A percentile compares a stretch with the other conserved stretches of the same genome.
phyloP scores from a whole-genome alignment of 2,797 vertebrate genomes.

The Pipistrellus nathusii region DNA sequence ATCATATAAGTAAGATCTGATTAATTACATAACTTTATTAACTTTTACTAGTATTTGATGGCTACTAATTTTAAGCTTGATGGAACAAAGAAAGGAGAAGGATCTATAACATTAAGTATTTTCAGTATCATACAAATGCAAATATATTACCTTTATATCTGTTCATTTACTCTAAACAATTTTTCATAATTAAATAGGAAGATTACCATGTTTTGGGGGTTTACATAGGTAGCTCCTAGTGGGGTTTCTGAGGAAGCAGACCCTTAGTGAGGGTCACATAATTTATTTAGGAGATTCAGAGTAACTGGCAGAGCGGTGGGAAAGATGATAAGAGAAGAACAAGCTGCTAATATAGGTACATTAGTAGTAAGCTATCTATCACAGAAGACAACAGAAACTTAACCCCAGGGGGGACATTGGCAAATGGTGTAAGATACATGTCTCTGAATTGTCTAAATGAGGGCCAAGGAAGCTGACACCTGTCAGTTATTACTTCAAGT shows the following conservation, averaged over 20 bases:
- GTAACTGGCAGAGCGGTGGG: neutral
- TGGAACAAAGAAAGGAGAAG: neutral
- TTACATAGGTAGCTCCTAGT: neutral
- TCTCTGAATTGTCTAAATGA: neutral
- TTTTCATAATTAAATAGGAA: conserved; percentile 23
- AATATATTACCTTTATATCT: neutral
- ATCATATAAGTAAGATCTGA: neutral
- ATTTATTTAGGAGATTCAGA: conserved; percentile 11
- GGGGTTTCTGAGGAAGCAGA: neutral
- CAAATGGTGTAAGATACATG: neutral
- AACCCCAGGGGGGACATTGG: neutral
- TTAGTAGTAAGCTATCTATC: neutral
- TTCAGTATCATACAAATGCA: neutral
- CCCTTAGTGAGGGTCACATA: neutral
- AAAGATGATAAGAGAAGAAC: neutral
- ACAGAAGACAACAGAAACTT: conserved; percentile 4
- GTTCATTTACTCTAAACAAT: conserved; percentile 15
- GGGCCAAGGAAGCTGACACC: neutral
- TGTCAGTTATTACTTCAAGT: neutral
- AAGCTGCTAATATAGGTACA: neutral
- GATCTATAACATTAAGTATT: conserved; percentile 42
- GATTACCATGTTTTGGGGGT: neutral
- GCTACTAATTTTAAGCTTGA: conserved; percentile 34
- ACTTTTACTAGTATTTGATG: conserved; percentile 21
- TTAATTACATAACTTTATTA: neutral